A percentile compares a stretch with the other conserved stretches of the same genome.
phyloP scores from a whole-genome alignment of 1,140 invertebrate genomes.

The Bombus waltoni region DNA sequence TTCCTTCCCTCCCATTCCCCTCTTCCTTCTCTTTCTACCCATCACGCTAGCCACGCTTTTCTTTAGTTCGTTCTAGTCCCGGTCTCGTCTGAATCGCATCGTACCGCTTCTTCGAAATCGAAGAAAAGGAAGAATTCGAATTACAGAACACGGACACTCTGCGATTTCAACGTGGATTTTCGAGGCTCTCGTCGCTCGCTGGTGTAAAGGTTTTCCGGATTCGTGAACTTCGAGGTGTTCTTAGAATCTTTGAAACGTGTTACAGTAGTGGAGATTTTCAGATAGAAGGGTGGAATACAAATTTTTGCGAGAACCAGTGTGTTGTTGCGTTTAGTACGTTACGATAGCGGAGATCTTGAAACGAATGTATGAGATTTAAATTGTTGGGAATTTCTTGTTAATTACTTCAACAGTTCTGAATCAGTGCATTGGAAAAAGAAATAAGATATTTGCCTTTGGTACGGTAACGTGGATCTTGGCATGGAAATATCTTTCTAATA shows the following conservation, averaged over 20 bases:
- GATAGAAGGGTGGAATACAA: background rate
- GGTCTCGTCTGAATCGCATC: background rate
- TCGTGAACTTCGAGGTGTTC: background rate
- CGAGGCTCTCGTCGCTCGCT: background rate
- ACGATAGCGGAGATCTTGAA: background rate
- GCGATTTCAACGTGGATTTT: background rate
- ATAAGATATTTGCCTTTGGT: background rate
- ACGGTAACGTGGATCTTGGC: background rate
- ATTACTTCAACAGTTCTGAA: background rate
- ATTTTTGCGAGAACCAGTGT: too few species aligned
- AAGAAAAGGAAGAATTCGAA: background rate
- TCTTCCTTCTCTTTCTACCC: background rate
- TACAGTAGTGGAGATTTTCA: background rate
- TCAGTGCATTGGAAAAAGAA: background rate
- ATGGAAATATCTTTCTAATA: background rate
- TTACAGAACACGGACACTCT: background rate
- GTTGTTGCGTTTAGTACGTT: too few species aligned
- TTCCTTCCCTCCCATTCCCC: background rate
- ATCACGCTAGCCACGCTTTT: background rate
- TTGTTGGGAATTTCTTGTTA: background rate
- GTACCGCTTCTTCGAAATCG: background rate
- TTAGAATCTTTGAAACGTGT: background rate
- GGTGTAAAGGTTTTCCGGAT: background rate
- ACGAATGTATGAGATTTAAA: background rate
- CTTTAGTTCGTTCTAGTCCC: background rate